Base-by-base conservation (phyloP, 53 echinoderm and acorn worm species). In the Temnopleurus reevesii region DNA sequence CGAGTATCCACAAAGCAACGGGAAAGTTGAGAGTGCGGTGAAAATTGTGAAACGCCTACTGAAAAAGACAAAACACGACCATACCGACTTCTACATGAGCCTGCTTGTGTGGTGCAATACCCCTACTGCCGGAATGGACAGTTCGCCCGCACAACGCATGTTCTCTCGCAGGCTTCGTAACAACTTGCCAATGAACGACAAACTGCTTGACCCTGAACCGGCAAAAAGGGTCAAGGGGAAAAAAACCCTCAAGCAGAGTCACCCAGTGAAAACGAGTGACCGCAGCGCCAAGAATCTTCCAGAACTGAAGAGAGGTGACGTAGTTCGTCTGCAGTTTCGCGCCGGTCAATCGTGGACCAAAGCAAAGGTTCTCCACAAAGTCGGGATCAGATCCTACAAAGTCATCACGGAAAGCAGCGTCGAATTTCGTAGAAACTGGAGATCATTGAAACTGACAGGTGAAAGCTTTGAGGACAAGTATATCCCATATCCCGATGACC, bases 131-230 rank as follows among this genome's bases (percentile, higher is more conserved):
- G 85, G 91, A 17, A 33, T 89, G 12, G 35, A 89, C 33, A 84
- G 82, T 17, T 95, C 95, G 25, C 95, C 91, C 43, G 93, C 95
- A 29, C 95, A 95, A 59, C 83, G 93, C 29, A 53, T 91, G 1
- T 83, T 92, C 25, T 56, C 89, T 63, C 88, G 89, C 4, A 54
- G 89, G 8, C 91, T 89, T 45, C 76, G 81, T 61, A 95, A 81
- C 57, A 55, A 76, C 24, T 35, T 91, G 9, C 86, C 91, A 8
- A 86, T 90, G 15, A 25, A 46, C 3, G 44, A 47, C 31, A 57
- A 55, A 63, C 90, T 94, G 17, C 89, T 94, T 46, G 8, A 90
- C 46, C 90, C 94, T 31, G 71, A 94, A 41, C 86, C 89, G 45
- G 30, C 76, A 83, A 38, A 23, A 18, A 80, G 91, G 49, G 57